Evolutionary conservation across 2,797 vertebrate genomes (phyloP), one percentile per base, ranked within the genome.

Genomic region (Enoplosus armatus): DNA sequence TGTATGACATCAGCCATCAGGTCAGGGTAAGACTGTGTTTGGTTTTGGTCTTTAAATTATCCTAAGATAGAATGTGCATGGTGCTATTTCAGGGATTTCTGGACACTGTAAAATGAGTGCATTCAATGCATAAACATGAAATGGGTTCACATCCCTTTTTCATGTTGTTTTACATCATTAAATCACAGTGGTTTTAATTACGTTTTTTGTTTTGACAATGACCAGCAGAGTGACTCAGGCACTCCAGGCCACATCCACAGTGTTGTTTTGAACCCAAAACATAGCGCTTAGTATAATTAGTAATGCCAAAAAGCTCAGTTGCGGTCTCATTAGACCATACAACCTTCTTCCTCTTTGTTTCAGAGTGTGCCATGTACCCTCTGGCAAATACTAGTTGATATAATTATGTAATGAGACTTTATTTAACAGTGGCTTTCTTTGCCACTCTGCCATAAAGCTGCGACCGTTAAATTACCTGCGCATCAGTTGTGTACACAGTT

Each of bases 1-100:
- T 96, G 54, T 97, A 97, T 0, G 97, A 99, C 83, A 94, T 92
- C 85, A 97, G 92, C 90, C 90, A 94, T 82, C 98, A 97, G 62
- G 94, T 95, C 88, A 98, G 96, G 94, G 98, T 99, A 61, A 92
- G 87, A 5, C 16, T 33, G 27, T 22, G 20, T 79, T 48, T 66
- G 6, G 0, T 33, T 35, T 56, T 43, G 37, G 7, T 53, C 1
- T 69, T 27, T 8, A 53, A 47, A 18, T 14, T 6, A 20, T 7
- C 14, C 2, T 18, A 14, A 20, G 41, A 18, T 5, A 31, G 2
- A 43, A 8, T 53, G 50, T 3, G 26, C 8, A 20, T 1, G 5
- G 10, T 8, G 6, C 22, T 48, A 4, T 43, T 33, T 39, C 22
- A 27, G 27, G 20, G 33, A 60, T 70, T 8, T 60, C 24, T 71